phyloP scores from a whole-genome alignment of 2,113 vertebrate genomes.

The Rhodinocichla rosea region DNA sequence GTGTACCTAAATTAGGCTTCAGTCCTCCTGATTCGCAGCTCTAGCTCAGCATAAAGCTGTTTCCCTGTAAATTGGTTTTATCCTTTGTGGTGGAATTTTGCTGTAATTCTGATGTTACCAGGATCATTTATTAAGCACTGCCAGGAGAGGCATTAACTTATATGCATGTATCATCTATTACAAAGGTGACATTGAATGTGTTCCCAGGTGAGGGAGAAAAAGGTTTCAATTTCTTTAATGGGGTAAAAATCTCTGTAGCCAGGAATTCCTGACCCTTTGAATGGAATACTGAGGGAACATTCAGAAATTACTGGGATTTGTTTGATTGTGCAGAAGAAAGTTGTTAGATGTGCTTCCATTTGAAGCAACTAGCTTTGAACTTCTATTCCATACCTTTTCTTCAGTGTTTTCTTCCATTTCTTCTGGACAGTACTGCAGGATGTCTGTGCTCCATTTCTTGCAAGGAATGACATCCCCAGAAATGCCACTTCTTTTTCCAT shows the following conservation, averaged over 20 bases:
- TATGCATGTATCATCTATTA: background rate
- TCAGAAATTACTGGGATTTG: background rate
- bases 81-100: background rate
- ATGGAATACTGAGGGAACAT: background rate
- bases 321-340: background rate
- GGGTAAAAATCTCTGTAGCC: background rate
- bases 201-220: background rate
- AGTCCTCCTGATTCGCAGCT: background rate
- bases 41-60: background rate
- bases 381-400: background rate
- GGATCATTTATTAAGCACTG: background rate
- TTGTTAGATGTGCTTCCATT: background rate
- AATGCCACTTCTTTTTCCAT: background rate
- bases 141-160: background rate
- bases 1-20: background rate
- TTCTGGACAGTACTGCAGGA: background rate
- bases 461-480: background rate
- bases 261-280: background rate
- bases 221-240: background rate
- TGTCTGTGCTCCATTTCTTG: background rate
- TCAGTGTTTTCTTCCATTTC: background rate
- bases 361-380: background rate
- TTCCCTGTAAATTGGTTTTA: background rate
- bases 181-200: background rate
- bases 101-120: background rate